These are phyloP conservation scores for Dicerorhinus sumatrensis DNA, from an alignment of 2,113 vertebrate species.

Conservation along the genomic window DNA sequence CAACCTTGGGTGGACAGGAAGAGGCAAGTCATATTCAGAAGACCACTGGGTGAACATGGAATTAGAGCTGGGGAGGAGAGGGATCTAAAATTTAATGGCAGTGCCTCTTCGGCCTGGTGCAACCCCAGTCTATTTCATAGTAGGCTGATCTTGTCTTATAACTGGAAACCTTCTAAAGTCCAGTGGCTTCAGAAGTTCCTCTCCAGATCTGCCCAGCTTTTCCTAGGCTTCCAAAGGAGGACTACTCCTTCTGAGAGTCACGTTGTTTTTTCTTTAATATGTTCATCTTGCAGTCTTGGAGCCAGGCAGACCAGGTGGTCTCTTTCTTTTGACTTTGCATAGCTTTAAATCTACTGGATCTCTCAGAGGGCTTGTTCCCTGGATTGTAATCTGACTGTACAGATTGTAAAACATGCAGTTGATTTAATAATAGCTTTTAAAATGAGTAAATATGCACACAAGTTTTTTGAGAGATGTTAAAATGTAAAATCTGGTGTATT, in stretches of 20 bases:
- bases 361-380: neutral
- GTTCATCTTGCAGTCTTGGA: neutral
- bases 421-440: conserved; percentile 18
- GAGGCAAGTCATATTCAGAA: neutral
- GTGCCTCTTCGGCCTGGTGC: neutral
- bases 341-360: neutral
- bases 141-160: neutral
- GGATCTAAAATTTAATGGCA: neutral
- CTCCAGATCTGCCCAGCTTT: neutral
- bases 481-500: neutral
- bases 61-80: neutral
- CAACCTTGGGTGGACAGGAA: neutral
- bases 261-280: neutral
- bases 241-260: neutral
- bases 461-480: conserved; percentile 8
- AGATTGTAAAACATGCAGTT: neutral
- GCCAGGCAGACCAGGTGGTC: neutral
- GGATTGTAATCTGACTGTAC: neutral
- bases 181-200: neutral
- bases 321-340: neutral
- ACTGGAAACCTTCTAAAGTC: neutral
- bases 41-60: neutral
- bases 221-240: neutral
- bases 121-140: neutral
- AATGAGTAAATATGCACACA: neutral